Evolutionary conservation across 35 echinoderm and acorn worm species (phyloP).

Genomic region (Holothuria glaberrima): DNA sequence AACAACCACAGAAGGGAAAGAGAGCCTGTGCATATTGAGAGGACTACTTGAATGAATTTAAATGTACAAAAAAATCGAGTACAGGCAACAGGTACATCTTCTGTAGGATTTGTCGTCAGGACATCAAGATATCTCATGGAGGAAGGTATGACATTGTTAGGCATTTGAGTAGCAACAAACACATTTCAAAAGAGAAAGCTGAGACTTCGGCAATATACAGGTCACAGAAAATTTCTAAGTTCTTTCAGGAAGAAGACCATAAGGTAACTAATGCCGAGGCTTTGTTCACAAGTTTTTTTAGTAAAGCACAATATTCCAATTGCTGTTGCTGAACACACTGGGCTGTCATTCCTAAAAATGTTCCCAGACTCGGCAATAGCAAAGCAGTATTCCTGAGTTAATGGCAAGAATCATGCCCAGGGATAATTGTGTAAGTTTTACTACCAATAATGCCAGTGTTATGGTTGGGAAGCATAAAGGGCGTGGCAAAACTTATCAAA

Average conservation of each 20-base stretch:
- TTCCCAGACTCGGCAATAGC: constrained; percentile 57
- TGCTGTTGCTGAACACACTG: constrained; percentile 35
- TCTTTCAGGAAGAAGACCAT: constrained; percentile 10
- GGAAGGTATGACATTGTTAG: too few species aligned
- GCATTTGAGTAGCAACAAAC: too few species aligned
- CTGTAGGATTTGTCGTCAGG: neutral
- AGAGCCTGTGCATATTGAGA: neutral
- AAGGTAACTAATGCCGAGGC: constrained; percentile 33
- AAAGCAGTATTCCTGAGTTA: constrained; percentile 43
- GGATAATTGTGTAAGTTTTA: constrained; percentile 58
- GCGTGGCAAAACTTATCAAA: constrained; percentile 50
- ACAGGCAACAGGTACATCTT: neutral
- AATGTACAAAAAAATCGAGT: neutral
- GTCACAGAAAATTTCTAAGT: neutral
- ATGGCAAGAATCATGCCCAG: constrained; percentile 49
- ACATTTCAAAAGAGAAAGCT: too few species aligned
- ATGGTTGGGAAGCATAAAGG: constrained; percentile 60
- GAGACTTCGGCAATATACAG: too few species aligned
- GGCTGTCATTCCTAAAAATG: constrained; percentile 54
- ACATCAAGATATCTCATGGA: neutral
- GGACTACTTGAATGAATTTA: neutral
- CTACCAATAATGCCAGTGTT: constrained; percentile 64
- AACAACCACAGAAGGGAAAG: neutral
- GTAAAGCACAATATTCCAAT: constrained; percentile 62
- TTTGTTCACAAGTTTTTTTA: constrained; percentile 59